phyloP scores from a whole-genome alignment of 2,113 vertebrate genomes.

The Cebus imitator region DNA sequence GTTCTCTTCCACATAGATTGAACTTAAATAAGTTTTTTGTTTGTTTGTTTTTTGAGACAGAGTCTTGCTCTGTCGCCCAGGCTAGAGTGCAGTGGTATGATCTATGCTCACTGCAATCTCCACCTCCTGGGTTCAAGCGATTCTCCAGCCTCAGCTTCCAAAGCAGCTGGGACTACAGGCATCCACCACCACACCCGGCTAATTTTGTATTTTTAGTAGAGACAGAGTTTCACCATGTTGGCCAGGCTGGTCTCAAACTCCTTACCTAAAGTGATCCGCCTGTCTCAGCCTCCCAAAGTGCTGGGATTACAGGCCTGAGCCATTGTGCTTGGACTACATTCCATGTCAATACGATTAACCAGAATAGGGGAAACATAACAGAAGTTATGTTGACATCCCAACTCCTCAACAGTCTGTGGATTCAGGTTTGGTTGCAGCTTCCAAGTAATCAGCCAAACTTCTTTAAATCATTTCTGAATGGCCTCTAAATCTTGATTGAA shows the following conservation, averaged over 20 bases:
- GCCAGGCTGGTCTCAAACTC: neutral
- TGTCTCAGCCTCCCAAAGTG: neutral
- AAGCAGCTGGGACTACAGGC: neutral
- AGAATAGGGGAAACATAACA: neutral
- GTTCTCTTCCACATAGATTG: no score
- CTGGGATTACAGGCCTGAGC: neutral
- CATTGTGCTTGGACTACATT: neutral
- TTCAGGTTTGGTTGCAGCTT: conserved; percentile 14
- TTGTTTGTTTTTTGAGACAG: neutral
- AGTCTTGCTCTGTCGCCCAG: neutral
- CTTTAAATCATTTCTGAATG: conserved; percentile 18
- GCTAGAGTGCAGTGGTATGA: neutral
- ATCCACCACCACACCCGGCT: neutral
- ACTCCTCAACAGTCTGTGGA: neutral
- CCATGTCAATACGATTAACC: conserved; percentile 37
- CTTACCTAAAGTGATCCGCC: neutral
- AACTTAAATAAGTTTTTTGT: no score
- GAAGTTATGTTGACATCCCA: neutral
- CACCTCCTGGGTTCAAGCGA: neutral
- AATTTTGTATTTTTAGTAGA: neutral
- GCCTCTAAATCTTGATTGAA: neutral
- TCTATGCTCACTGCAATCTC: no score
- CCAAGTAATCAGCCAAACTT: neutral
- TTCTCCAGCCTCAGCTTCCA: neutral
- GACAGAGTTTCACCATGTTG: neutral